These are phyloP conservation scores for Drosophila hydei DNA, from an alignment of 1,140 invertebrate genomes.

Conservation along the genomic window DNA sequence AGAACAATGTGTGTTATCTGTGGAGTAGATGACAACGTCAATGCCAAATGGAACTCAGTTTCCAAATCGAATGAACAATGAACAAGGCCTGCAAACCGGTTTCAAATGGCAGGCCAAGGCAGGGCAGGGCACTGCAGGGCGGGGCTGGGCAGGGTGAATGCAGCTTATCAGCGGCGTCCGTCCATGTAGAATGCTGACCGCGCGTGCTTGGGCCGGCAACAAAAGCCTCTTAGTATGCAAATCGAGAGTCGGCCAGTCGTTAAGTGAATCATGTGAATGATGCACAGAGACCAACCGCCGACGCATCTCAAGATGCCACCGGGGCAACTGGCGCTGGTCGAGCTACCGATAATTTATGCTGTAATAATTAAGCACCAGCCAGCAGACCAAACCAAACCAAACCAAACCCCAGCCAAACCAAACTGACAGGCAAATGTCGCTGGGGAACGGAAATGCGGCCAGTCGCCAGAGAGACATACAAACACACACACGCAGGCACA, in stretches of 20 bases:
- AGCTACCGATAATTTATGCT: slow-evolving; percentile 73
- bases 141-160: background rate
- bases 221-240: slow-evolving; percentile 80
- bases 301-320: slow-evolving; percentile 62
- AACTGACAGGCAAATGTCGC: slow-evolving; percentile 59
- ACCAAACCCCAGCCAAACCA: slow-evolving; percentile 17
- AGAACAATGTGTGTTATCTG: slow-evolving; percentile 70
- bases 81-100: slow-evolving; percentile 30
- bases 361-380: slow-evolving; percentile 76
- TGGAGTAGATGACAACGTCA: slow-evolving; percentile 18
- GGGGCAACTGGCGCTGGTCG: slow-evolving; percentile 11
- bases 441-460: slow-evolving; percentile 39
- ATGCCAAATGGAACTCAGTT: slow-evolving; percentile 25
- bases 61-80: slow-evolving; percentile 24
- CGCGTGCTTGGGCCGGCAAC: slow-evolving; percentile 42
- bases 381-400: slow-evolving; percentile 7
- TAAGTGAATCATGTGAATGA: slow-evolving; percentile 72
- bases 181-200: slow-evolving; percentile 11
- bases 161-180: slow-evolving; percentile 32
- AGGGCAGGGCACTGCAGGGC: background rate
- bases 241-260: slow-evolving; percentile 55
- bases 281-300: slow-evolving; percentile 43
- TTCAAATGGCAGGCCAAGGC: background rate
- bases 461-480: slow-evolving; percentile 14
- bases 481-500: slow-evolving; percentile 11